Base-by-base conservation (phyloP, 2,113 vertebrate species). In the Serranochromis macrocephalus region DNA sequence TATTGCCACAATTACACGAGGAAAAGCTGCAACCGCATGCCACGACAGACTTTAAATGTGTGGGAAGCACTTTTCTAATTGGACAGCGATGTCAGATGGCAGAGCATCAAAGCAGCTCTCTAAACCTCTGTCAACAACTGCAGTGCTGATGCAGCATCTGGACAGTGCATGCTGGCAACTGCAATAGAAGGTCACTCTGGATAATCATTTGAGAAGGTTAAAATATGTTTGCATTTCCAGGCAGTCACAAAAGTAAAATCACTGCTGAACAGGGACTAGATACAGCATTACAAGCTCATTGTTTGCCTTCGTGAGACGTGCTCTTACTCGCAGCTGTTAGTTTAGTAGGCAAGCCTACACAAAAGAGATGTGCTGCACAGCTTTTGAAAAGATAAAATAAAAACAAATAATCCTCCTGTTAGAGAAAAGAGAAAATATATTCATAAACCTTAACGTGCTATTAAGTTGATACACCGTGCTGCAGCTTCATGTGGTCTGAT, bases 91-190 rank as follows among this genome's bases (percentile, higher is more conserved):
- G 92, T 96, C 95, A 95, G 95, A 96, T 94, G 94, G 95, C 90
- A 17, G 79, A 54, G 88, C 85, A 86, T 93, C 92, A 93, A 89
- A 85, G 85, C 86, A 47, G 89, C 84, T 90, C 90, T 85, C 66
- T 84, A 91, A 96, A 95, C 93, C 93, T 91, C 95, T 95, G 95
- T 90, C 81, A 92, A 95, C 94, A 94, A 93, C 95, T 95, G 95
- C 85, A 86, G 47, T 13, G 61, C 93, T 90, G 85, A 94, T 82
- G 57, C 17, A 29, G 91, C 95, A 96, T 94, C 95, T 95, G 93
- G 94, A 93, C 73, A 4, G 82, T 51, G 85, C 86, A 58, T 11
- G 80, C 85, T 78, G 29, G 53, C 61, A 10, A 16, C 3, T n/a
- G 47, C 55, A 9, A 8, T 3, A 7, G 91, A 94, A 95, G 95